Conservation (phyloP, 2,888 invertebrate species). For the Tiphia femorata region DNA sequence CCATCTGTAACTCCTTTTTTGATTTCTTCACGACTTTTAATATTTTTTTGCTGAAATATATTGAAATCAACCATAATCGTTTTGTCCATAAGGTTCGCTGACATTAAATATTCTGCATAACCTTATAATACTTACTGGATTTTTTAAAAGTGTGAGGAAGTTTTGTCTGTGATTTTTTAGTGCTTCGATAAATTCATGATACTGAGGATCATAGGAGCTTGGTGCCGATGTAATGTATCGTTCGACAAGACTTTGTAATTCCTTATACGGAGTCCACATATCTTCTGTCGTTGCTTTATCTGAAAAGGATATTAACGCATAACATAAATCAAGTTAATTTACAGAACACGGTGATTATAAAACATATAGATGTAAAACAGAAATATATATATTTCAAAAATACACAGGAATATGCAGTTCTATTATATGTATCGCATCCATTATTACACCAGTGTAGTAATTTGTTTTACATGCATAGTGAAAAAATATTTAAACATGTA, state of each 20-base stretch:
- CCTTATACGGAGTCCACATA: conserved; percentile 88
- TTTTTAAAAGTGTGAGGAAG: conserved; percentile 86
- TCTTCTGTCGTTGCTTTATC: conserved; percentile 74
- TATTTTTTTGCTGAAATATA: conserved; percentile 79
- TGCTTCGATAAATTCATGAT: conserved; percentile 80
- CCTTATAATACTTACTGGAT: conserved; percentile 78
- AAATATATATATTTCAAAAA: not conserved
- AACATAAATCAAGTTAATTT: not conserved
- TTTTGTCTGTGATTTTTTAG: conserved; percentile 87
- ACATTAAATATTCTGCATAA: not conserved
- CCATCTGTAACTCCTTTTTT: conserved; percentile 85
- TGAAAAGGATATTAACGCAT: conserved; percentile 24
- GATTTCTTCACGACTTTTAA: conserved; percentile 84
- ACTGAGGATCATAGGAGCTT: conserved; percentile 71
- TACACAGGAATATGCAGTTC: not conserved
- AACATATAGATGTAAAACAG: not conserved
- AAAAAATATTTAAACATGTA: not conserved
- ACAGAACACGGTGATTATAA: not conserved
- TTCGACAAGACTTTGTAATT: conserved; percentile 79
- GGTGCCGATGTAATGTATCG: conserved; percentile 75
- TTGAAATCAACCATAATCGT: conserved; percentile 10
- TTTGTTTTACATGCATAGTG: too few species aligned
- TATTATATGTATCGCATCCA: not conserved
- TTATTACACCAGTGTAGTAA: too few species aligned
- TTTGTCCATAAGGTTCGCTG: not conserved